Evolutionary conservation across 2,113 vertebrate species (phyloP).

Genomic region (Mystacornis crossleyi): DNA sequence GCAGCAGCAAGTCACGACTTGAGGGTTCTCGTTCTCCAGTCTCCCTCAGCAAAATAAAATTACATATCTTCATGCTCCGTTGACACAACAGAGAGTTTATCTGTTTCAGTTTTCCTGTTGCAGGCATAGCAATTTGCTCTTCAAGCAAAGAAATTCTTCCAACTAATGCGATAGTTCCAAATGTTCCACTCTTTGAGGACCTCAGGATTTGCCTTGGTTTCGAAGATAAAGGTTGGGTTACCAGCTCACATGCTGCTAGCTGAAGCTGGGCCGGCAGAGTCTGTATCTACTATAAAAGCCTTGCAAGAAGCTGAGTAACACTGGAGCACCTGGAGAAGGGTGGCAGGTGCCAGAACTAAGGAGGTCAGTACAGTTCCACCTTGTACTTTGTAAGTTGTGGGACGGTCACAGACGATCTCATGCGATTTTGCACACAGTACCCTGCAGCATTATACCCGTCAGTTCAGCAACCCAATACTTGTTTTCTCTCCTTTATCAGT

Average conservation of each 20-base stretch:
- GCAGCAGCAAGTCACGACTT: background rate
- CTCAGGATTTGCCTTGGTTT: background rate
- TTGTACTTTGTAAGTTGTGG: background rate
- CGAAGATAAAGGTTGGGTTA: background rate
- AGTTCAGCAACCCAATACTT: background rate
- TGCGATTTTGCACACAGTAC: background rate
- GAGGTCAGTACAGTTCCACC: background rate
- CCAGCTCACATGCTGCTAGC: background rate
- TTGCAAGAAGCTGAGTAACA: background rate
- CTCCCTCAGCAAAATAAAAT: background rate
- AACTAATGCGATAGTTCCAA: background rate
- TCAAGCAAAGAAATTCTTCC: background rate
- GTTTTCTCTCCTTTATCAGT: background rate
- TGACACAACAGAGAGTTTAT: background rate
- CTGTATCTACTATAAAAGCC: background rate
- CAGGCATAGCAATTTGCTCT: background rate
- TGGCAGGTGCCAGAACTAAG: background rate
- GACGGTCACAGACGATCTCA: background rate
- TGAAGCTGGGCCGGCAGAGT: background rate
- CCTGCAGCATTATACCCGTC: background rate
- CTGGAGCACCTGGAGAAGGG: background rate
- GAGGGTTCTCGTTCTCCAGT: background rate
- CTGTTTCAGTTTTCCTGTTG: background rate
- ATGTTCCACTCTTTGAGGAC: background rate
- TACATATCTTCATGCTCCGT: background rate